Evolutionary conservation across 2,113 vertebrate genomes (phyloP).

Genomic region (Erinaceus europaeus): DNA sequence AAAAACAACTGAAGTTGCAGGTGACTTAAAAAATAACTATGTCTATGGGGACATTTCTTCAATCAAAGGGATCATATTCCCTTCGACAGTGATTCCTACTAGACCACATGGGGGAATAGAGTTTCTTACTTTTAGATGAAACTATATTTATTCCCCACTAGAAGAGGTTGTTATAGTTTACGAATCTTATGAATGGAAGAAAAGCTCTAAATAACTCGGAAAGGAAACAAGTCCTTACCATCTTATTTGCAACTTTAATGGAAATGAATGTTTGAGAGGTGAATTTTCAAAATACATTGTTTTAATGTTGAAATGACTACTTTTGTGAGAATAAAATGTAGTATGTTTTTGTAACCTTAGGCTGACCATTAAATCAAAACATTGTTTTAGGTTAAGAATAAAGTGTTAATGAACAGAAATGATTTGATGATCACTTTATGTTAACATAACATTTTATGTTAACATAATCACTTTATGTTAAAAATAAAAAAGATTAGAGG

Average conservation of each 20-base stretch:
- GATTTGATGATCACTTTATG: not conserved
- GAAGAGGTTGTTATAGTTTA: not conserved
- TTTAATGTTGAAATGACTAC: slow-evolving; percentile 44
- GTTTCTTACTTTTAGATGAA: slow-evolving; percentile 17
- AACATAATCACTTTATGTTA: not conserved
- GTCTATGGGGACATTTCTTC: not conserved
- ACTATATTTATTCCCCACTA: not conserved
- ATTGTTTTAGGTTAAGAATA: slow-evolving; percentile 32
- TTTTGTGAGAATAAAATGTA: slow-evolving; percentile 20
- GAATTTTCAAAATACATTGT: slow-evolving; percentile 28
- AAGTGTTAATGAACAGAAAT: slow-evolving; percentile 38
- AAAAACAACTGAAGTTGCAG: not conserved
- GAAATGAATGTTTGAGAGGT: slow-evolving; percentile 20
- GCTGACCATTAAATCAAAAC: not conserved
- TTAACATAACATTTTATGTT: not conserved
- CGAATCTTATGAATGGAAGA: not conserved
- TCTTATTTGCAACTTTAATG: slow-evolving; percentile 17
- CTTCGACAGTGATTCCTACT: not conserved
- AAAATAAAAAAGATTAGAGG: no score
- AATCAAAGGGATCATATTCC: not conserved
- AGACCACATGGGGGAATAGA: not conserved
- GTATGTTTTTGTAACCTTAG: not conserved
- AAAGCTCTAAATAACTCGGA: slow-evolving; percentile 1
- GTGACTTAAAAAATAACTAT: slow-evolving; percentile 24
- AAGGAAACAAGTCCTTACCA: not conserved